Conservation (phyloP, 2,888 invertebrate species). For the Artemia sp. region DNA sequence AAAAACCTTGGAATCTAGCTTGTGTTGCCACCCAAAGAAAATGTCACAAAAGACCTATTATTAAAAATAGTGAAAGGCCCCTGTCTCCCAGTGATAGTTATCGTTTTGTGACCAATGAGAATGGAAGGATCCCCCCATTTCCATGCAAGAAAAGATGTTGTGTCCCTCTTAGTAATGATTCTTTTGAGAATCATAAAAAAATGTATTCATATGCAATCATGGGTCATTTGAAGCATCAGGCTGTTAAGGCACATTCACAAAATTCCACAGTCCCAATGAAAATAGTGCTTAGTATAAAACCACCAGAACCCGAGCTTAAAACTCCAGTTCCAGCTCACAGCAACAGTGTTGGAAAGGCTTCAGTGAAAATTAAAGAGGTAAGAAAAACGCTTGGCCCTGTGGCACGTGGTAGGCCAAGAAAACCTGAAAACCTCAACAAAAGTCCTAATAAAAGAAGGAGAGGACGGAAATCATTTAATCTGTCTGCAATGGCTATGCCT, state of each 20-base stretch:
- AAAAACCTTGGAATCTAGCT: neutral
- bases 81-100: neutral
- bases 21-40: neutral
- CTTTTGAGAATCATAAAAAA: conserved; percentile 10
- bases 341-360: neutral
- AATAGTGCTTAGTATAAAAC: conserved; percentile 5
- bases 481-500: neutral
- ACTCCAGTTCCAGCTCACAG: conserved; percentile 4
- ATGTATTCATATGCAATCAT: neutral
- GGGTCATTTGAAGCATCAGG: neutral
- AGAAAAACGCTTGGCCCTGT: neutral
- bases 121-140: neutral
- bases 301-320: neutral
- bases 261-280: conserved; percentile 9
- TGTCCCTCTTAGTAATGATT: neutral
- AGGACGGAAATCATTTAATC: neutral
- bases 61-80: neutral
- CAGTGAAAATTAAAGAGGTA: neutral
- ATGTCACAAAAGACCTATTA: neutral
- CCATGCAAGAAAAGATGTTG: conserved; percentile 3
- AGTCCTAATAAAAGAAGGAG: conserved; percentile 7
- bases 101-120: neutral
- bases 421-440: conserved; percentile 10
- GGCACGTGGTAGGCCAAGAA: neutral
- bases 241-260: neutral